These are phyloP conservation scores for Cuniculus paca DNA, from an alignment of 2,797 vertebrate genomes.

Conservation along the genomic window DNA sequence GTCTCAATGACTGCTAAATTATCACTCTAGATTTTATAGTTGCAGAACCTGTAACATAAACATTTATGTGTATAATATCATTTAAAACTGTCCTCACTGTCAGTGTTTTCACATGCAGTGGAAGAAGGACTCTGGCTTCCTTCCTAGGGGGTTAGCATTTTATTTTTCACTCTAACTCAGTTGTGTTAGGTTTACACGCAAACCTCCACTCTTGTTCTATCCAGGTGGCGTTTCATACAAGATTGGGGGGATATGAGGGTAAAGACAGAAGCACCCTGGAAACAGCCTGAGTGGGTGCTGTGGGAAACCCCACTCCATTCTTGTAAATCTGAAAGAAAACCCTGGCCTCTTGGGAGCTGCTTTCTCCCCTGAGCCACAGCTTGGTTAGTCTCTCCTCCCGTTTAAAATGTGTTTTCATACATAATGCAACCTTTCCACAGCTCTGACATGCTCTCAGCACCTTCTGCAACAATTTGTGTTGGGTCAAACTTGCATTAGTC, in stretches of 20 bases:
- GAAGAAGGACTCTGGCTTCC: neutral
- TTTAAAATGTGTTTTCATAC: neutral
- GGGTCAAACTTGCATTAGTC: neutral
- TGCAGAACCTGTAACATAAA: neutral
- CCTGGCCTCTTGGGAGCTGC: neutral
- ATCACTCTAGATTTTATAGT: slow-evolving; percentile 31
- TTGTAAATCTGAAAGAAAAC: neutral
- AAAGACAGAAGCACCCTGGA: neutral
- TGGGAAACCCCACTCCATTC: neutral
- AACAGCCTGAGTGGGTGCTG: neutral
- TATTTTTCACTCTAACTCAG: neutral
- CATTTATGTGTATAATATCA: neutral
- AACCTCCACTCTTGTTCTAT: neutral
- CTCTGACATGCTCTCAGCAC: neutral
- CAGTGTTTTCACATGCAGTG: neutral
- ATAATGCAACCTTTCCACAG: neutral
- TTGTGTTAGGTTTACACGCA: neutral
- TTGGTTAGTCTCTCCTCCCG: neutral
- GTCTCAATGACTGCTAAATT: slow-evolving; percentile 1
- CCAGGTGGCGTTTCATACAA: neutral
- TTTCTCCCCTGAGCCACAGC: neutral
- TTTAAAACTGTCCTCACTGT: neutral
- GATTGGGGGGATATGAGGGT: neutral
- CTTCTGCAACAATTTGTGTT: slow-evolving; percentile 19
- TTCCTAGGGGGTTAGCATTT: neutral